phyloP scores from a whole-genome alignment of 2,888 invertebrate species.

The Villa cingulata region DNA sequence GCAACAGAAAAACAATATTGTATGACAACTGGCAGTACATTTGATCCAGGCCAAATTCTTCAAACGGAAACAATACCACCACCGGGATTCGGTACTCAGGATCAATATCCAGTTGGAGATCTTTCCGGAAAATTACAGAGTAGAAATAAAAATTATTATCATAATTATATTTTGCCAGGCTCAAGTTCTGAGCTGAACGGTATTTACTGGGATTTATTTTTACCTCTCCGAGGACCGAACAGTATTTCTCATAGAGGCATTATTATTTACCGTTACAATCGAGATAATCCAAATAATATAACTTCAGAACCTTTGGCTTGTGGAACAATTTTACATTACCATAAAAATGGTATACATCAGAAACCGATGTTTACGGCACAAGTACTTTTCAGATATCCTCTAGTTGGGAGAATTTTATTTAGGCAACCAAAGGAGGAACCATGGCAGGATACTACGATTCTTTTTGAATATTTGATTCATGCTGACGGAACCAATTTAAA shows the following conservation, averaged over 20 bases:
- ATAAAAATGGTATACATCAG: conserved; percentile 50
- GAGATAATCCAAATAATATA: conserved; percentile 25
- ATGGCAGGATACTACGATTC: conserved; percentile 71
- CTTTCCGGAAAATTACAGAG: conserved; percentile 72
- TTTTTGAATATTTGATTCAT: conserved; percentile 73
- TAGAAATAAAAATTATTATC: conserved; percentile 54
- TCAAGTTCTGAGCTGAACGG: conserved; percentile 58
- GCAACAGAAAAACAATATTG: conserved; percentile 43
- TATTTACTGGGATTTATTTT: conserved; percentile 67
- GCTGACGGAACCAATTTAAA: conserved; percentile 70
- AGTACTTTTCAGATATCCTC: conserved; percentile 72
- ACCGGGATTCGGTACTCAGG: conserved; percentile 68
- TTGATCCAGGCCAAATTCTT: conserved; percentile 58
- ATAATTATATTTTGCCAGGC: conserved; percentile 51
- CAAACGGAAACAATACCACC: conserved; percentile 48
- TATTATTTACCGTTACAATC: conserved; percentile 27
- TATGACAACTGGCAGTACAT: conserved; percentile 56
- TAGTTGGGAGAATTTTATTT: conserved; percentile 72
- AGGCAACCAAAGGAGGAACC: conserved; percentile 67
- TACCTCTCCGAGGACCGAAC: conserved; percentile 66
- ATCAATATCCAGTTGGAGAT: conserved; percentile 83
- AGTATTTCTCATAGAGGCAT: conserved; percentile 72
- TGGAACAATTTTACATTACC: conserved; percentile 49
- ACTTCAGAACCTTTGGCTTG: conserved; percentile 38
- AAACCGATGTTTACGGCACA: conserved; percentile 63